phyloP scores from a whole-genome alignment of 1,140 invertebrate species.

The Drosophila bifasciata region DNA sequence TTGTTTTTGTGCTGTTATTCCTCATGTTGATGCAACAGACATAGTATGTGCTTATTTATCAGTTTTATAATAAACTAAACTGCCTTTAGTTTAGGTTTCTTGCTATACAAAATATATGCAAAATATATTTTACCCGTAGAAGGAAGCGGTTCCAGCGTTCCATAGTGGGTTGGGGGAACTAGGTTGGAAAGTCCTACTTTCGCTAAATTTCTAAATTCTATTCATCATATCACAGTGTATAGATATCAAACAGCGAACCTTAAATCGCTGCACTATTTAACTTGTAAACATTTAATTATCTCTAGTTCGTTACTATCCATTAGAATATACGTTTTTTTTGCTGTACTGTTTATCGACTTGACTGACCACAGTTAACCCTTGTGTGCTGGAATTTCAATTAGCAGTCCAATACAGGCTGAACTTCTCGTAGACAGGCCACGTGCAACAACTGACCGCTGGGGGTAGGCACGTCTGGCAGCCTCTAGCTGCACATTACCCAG shows the following conservation, averaged over 20 bases:
- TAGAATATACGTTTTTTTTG: constrained; percentile 22
- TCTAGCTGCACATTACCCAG: constrained; percentile 31
- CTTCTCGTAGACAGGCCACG: constrained; percentile 44
- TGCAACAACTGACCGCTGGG: constrained; percentile 46
- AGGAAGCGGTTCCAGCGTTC: too few species aligned
- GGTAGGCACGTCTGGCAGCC: constrained; percentile 34
- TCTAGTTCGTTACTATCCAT: constrained; percentile 28
- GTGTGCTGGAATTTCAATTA: constrained; percentile 43
- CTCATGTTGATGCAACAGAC: constrained; percentile 30
- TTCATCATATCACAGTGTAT: too few species aligned
- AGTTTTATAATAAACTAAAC: too few species aligned
- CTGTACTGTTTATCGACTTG: constrained; percentile 9
- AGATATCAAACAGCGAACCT: not conserved
- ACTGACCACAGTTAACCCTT: constrained; percentile 26
- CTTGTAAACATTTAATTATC: constrained; percentile 37
- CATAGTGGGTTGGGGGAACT: too few species aligned
- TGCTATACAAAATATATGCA: too few species aligned
- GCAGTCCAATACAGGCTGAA: constrained; percentile 43
- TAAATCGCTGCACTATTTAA: constrained; percentile 29
- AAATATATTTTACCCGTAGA: too few species aligned
- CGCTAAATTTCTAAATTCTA: too few species aligned
- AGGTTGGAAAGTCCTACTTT: too few species aligned
- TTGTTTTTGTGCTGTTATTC: constrained; percentile 2
- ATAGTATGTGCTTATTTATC: constrained; percentile 33
- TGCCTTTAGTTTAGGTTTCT: too few species aligned